Base-by-base conservation (phyloP, 2,113 vertebrate species). In the Malurus melanocephalus region DNA sequence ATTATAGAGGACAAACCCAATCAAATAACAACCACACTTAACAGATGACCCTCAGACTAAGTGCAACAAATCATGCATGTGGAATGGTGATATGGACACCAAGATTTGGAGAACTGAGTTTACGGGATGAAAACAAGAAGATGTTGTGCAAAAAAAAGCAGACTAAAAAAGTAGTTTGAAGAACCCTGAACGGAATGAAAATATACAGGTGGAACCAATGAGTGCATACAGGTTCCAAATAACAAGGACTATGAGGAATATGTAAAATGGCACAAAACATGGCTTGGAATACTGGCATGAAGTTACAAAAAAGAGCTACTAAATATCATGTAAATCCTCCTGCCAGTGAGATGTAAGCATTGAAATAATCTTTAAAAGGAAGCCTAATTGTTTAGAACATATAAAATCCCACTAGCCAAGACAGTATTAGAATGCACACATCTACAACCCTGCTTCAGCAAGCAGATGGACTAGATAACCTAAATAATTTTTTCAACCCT, bases 391-490 rank as follows among this genome's bases (percentile, higher is more conserved):
- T 65, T 89, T 75, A 74, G 57, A 91, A 96, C 57, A 75, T 13
- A 62, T 52, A 73, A 90, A 82, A 92, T 48, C 74, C 69, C 89
- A 88, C 83, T 88, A 83, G 38, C 62, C 78, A 82, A 90, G 89
- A 91, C 77, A 82, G 40, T 60, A 88, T 45, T 55, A 89, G 87
- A 93, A 92, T 3, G 14, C 64, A 85, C 87, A 89, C 80, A 52
- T 57, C 59, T 89, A 88, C 74, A 93, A 85, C 43, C n/a, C 73
- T 51, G 78, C 76, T 89, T 76, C 52, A 75, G 49, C 53, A 92
- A 89, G 71, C 79, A 95, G 91, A 93, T 91, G 67, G 85, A 94
- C 82, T 78, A 93, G 72, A 68, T 69, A 92, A 90, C 53, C 75
- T 80, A 89, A 89, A 55, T 49, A 40, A 21, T 51, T 77, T 83